A percentile compares a stretch with the other conserved stretches of the same genome.
Conservation (phyloP, 2,888 invertebrate species). For the Ctenicera cuprea region DNA sequence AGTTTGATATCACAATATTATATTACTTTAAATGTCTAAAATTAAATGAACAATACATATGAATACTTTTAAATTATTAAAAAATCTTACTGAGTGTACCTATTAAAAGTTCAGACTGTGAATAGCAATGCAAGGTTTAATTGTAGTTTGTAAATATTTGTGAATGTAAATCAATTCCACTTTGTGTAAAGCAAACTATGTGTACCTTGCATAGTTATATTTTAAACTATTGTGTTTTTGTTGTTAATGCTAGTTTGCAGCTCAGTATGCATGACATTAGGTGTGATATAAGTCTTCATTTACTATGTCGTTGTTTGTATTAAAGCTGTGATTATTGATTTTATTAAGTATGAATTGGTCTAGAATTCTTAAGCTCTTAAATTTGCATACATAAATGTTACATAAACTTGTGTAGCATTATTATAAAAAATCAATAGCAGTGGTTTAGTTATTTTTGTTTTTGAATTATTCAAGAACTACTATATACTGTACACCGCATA, state of each 20-base stretch:
- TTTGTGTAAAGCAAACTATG: not conserved
- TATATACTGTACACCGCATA: too few species aligned
- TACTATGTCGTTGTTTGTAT: conserved; percentile 30
- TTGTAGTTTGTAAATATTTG: not conserved
- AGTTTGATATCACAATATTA: not conserved
- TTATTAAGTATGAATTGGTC: conserved; percentile 25
- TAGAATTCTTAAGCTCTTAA: conserved; percentile 36
- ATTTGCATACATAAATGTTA: not conserved
- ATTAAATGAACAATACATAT: conserved; percentile 8
- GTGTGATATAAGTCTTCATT: conserved; percentile 40
- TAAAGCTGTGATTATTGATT: conserved; percentile 12
- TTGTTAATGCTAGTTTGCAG: conserved; percentile 47
- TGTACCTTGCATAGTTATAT: conserved; percentile 45
- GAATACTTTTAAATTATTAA: not conserved
- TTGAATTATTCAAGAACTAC: too few species aligned
- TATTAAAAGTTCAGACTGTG: conserved; percentile 19
- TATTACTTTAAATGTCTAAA: not conserved
- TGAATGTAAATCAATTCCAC: too few species aligned
- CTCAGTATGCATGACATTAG: conserved; percentile 51
- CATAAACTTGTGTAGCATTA: too few species aligned
- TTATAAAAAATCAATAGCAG: not conserved
- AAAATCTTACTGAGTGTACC: conserved; percentile 9
- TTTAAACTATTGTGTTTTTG: conserved; percentile 28
- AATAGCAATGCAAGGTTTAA: conserved; percentile 46
- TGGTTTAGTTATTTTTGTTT: not conserved